Conservation (phyloP, 2,797 vertebrate species). For the Pangasius krempfi region DNA sequence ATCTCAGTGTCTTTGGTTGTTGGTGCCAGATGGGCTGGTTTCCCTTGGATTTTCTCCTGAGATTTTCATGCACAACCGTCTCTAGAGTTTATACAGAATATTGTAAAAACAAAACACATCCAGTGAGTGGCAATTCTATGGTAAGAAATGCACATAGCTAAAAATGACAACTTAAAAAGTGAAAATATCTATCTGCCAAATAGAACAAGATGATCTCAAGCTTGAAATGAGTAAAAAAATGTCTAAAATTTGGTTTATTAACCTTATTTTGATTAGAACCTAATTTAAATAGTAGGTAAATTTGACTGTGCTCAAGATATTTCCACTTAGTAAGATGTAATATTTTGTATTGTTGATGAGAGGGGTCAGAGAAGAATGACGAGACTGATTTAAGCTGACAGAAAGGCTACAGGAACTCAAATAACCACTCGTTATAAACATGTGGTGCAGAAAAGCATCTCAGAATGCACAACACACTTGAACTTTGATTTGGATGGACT, state of each 20-base stretch:
- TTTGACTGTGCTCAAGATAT: not conserved
- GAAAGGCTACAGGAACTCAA: not conserved
- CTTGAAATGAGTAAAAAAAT: not conserved
- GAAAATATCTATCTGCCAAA: not conserved
- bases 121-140: not conserved
- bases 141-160: not conserved
- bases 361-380: not conserved
- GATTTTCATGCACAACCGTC: not conserved
- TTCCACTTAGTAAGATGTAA: not conserved
- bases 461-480: not conserved
- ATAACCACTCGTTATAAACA: not conserved
- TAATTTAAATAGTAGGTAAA: no score
- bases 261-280: not conserved
- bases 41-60: no score
- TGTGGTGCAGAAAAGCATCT: not conserved
- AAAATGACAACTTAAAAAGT: not conserved
- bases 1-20: not conserved
- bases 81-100: not conserved
- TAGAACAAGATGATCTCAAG: not conserved
- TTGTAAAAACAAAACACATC: not conserved
- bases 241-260: not conserved
- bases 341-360: not conserved
- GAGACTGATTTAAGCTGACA: not conserved
- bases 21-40: not conserved
- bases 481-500: not conserved